Conservation (phyloP, 2,888 invertebrate species). For the Caenorhabditis afra region DNA sequence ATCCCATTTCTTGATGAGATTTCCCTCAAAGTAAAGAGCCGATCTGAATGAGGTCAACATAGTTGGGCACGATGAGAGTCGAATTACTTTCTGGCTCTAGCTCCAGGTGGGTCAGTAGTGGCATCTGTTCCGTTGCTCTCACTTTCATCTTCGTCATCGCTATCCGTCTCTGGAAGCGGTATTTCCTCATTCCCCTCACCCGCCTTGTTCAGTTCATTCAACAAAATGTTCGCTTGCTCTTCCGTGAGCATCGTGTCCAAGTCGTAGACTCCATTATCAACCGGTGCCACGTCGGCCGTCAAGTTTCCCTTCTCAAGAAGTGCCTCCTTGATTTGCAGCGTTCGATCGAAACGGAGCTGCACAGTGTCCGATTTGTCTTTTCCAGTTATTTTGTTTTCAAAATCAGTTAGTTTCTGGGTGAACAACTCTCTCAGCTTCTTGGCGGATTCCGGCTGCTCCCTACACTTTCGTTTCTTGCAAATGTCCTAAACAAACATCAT, state of each 20-base stretch:
- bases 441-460: constrained; percentile 59
- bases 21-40: constrained; percentile 71
- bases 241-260: constrained; percentile 77
- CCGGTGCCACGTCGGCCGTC: constrained; percentile 69
- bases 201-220: constrained; percentile 74
- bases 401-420: constrained; percentile 53
- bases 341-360: constrained; percentile 75
- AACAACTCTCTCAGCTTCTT: constrained; percentile 54
- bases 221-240: constrained; percentile 76
- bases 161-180: constrained; percentile 49
- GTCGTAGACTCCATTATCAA: constrained; percentile 78
- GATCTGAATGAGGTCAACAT: constrained; percentile 49
- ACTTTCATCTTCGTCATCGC: constrained; percentile 35
- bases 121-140: constrained; percentile 17
- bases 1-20: constrained; percentile 74
- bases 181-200: constrained; percentile 65
- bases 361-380: constrained; percentile 64
- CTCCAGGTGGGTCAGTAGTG: neutral
- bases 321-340: constrained; percentile 78
- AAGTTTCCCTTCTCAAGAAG: constrained; percentile 77
- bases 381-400: constrained; percentile 49
- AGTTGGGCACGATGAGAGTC: neutral
- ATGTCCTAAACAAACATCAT: constrained; percentile 33
- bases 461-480: constrained; percentile 53
- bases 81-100: constrained; percentile 39